Evolutionary conservation across 2,888 invertebrate species (phyloP).

Genomic region (Smittia sp.): DNA sequence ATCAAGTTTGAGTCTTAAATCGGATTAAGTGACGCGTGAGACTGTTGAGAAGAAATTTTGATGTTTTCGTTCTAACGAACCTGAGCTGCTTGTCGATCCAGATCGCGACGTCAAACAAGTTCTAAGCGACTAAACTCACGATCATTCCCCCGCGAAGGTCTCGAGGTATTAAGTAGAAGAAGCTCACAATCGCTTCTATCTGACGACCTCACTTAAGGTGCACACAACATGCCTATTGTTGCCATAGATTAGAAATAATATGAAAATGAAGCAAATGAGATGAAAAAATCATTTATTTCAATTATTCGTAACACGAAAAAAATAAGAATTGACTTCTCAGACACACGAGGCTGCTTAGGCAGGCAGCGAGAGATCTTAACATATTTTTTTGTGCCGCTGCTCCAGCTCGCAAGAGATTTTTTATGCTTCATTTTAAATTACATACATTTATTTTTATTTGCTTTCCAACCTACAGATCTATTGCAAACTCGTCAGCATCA

Average conservation of each 20-base stretch:
- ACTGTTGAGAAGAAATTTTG: too few species aligned
- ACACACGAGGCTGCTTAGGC: background rate
- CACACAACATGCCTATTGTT: slow-evolving; percentile 24
- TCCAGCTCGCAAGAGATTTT: slow-evolving; percentile 6
- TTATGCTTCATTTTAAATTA: slow-evolving; percentile 41
- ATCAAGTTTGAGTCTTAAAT: too few species aligned
- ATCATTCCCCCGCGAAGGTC: too few species aligned
- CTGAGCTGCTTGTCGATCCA: too few species aligned
- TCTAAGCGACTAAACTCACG: too few species aligned
- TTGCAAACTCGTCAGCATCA: slow-evolving; percentile 34
- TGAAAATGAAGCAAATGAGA: slow-evolving; percentile 40
- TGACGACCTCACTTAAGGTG: background rate
- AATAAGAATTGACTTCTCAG: background rate
- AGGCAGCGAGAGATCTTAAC: slow-evolving; percentile 9
- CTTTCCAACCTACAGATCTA: slow-evolving; percentile 25
- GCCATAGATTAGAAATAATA: slow-evolving; percentile 40
- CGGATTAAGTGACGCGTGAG: too few species aligned
- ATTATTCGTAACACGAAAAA: slow-evolving; percentile 41
- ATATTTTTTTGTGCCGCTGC: background rate
- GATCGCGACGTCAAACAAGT: too few species aligned
- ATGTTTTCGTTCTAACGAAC: too few species aligned
- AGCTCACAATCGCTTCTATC: background rate
- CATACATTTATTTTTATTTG: slow-evolving; percentile 36
- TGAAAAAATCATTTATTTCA: slow-evolving; percentile 42
- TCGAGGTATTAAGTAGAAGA: background rate